Conservation (phyloP, 1,140 invertebrate species). For the Zaprionus nigranus region DNA sequence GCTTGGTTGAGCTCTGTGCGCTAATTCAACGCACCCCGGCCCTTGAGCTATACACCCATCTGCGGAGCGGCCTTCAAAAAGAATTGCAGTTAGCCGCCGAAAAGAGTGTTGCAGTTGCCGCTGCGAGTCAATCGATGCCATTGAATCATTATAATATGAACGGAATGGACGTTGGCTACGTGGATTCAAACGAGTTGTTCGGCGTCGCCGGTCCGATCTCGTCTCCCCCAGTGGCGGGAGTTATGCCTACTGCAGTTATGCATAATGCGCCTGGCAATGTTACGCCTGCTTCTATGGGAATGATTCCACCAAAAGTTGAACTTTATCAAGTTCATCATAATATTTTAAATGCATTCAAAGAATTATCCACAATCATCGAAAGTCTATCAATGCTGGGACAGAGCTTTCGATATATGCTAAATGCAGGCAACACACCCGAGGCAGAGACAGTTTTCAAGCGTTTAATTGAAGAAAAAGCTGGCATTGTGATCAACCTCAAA, state of each 20-base stretch:
- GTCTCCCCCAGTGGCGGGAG: conserved; percentile 20
- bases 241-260: conserved; percentile 34
- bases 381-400: conserved; percentile 34
- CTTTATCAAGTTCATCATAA: conserved; percentile 59
- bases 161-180: conserved; percentile 53
- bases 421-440: conserved; percentile 43
- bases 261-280: conserved; percentile 44
- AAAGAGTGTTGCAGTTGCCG: conserved; percentile 62
- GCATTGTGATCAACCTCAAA: conserved; percentile 43
- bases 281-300: conserved; percentile 27
- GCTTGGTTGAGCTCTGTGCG: conserved; percentile 75
- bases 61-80: conserved; percentile 72
- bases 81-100: conserved; percentile 78
- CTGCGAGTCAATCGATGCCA: conserved; percentile 70
- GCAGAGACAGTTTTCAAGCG: conserved; percentile 47
- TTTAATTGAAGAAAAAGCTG: conserved; percentile 51
- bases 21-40: conserved; percentile 65
- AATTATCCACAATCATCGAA: conserved; percentile 49
- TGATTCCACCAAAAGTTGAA: conserved; percentile 56
- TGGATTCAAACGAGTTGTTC: conserved; percentile 55
- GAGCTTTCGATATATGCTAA: conserved; percentile 60
- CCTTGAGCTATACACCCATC: conserved; percentile 71
- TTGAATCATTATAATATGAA: conserved; percentile 74
- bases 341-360: conserved; percentile 56
- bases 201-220: conserved; percentile 21